Percentiles rank a stretch among this genome's conserved stretches.
Evolutionary conservation across 2,113 vertebrate species (phyloP).

Genomic region (Carassius gibelio): DNA sequence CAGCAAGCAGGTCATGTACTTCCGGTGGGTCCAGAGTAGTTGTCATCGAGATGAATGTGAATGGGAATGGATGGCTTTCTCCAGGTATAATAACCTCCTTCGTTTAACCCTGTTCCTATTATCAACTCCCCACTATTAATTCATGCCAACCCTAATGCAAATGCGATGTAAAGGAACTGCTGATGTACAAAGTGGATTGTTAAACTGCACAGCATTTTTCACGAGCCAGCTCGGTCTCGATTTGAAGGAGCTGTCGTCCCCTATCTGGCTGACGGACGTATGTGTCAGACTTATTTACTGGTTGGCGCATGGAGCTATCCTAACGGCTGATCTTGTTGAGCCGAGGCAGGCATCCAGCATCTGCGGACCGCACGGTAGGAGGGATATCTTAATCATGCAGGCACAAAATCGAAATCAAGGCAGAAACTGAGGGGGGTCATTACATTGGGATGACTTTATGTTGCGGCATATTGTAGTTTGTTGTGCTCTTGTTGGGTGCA

Average conservation of each 20-base stretch:
- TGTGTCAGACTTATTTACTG: conserved; percentile 54
- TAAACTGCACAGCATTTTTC: conserved; percentile 37
- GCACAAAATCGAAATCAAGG: conserved; percentile 42
- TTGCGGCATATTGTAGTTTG: not conserved
- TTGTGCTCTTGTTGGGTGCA: not conserved
- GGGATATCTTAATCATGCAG: conserved; percentile 56
- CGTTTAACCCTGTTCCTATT: conserved; percentile 13
- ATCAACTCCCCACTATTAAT: conserved; percentile 39
- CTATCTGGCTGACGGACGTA: conserved; percentile 49
- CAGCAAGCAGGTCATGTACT: not conserved
- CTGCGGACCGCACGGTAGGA: conserved; percentile 27
- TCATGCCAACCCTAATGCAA: conserved; percentile 35
- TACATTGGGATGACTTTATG: conserved; percentile 45
- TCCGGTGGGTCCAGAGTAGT: not conserved
- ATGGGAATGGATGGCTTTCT: not conserved
- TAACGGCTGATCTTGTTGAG: conserved; percentile 41
- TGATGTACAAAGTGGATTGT: not conserved
- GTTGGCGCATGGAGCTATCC: conserved; percentile 36
- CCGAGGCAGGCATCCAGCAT: conserved; percentile 44
- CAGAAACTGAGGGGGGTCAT: conserved; percentile 46
- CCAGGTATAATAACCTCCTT: conserved; percentile 1
- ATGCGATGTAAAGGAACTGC: conserved; percentile 21
- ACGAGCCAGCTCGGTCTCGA: not conserved
- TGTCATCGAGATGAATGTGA: conserved; percentile 8
- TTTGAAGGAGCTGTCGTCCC: conserved; percentile 42